Evolutionary conservation across 2,797 vertebrate genomes (phyloP), one percentile per base, ranked within the genome.

Genomic region (Danio tinwini): DNA sequence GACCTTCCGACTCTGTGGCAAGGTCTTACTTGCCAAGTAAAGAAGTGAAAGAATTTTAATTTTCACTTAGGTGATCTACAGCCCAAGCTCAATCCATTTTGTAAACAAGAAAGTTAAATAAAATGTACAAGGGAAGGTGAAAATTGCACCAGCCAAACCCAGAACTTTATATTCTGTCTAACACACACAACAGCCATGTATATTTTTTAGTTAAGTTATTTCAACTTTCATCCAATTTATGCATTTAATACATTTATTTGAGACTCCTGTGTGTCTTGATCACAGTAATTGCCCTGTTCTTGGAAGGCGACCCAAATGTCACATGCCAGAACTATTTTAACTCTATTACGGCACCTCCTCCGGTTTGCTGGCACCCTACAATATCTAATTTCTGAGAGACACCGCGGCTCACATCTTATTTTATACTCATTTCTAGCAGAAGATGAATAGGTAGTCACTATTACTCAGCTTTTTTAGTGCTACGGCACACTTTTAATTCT

Each of bases 1-100:
- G 92, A 94, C 92, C 92, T 94, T 94, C 90, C 86, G 88, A 92
- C 89, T 93, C 83, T 69, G 56, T 80, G 84, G 91, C 92, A 93
- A 93, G 92, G 92, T 93, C 90, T 93, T 92, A 44, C 87, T 90
- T 90, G 88, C 88, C 83, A 85, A 91, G 85, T 76, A 62, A 13
- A 42, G 53, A 83, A 85, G 74, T 55, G 77, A 71, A 68, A 7
- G 78, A 71, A 81, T 21, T 1, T 42, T 47, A 82, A 84, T 81
- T 82, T 84, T 84, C 81, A 65, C 56, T 72, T 77, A 59, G 4
- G 76, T 55, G 69, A 85, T 68, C 76, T 75, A 86, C 82, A 58
- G 50, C 11, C 39, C 50, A 16, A 14, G 49, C n/a, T 70, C 7
- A 42, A 67, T 42, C 19, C 17, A 49, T 58, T 69, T 71, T 73